Percentiles rank a stretch among this genome's conserved stretches.
phyloP scores from a whole-genome alignment of 2,113 vertebrate genomes.

The Benitochromis conjunctus region DNA sequence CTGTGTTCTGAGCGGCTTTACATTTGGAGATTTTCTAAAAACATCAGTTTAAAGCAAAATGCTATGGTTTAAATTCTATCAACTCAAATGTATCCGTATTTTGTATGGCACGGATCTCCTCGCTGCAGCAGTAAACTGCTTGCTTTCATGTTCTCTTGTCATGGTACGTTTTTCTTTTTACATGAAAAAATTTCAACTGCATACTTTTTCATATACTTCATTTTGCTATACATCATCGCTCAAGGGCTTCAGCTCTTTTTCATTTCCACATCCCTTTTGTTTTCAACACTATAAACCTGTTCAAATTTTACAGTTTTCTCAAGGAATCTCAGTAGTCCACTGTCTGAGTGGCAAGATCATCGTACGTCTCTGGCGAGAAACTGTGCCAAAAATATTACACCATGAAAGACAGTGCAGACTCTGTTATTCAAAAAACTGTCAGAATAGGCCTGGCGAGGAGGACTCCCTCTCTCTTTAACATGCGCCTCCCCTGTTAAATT shows the following conservation, averaged over 20 bases:
- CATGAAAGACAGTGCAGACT: slow-evolving; percentile 32
- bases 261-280: background rate
- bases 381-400: slow-evolving; percentile 44
- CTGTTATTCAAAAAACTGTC: slow-evolving; percentile 25
- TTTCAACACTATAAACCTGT: slow-evolving; percentile 14
- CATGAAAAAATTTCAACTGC: background rate
- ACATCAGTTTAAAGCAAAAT: background rate
- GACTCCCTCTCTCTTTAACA: background rate
- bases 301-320: slow-evolving; percentile 12
- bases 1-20: background rate
- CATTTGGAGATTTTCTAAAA: background rate
- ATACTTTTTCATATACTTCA: background rate
- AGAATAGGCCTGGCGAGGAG: slow-evolving; percentile 7
- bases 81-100: background rate
- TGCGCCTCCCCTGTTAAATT: slow-evolving; percentile 43
- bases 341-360: slow-evolving; percentile 18
- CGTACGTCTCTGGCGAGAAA: slow-evolving; percentile 21
- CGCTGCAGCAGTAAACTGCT: background rate
- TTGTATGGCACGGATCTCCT: background rate
- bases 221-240: background rate
- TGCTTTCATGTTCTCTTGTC: background rate
- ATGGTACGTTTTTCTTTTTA: background rate
- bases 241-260: background rate
- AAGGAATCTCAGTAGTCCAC: slow-evolving; percentile 13
- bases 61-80: background rate